Evolutionary conservation across 2,888 invertebrate genomes (phyloP).

Genomic region (Holacanthella duospinosa): DNA sequence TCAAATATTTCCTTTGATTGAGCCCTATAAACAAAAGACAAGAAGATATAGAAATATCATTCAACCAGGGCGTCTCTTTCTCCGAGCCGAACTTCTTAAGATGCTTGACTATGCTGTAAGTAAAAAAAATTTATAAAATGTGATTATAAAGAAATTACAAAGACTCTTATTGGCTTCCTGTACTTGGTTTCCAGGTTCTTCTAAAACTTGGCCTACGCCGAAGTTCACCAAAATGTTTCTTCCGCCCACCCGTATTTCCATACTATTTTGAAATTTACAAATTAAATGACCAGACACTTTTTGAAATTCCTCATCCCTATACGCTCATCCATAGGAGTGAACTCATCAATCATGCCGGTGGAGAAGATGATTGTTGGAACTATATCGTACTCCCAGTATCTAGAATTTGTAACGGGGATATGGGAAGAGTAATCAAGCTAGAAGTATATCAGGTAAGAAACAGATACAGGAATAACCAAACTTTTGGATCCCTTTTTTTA

Average conservation of each 20-base stretch:
- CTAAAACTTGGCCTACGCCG: constrained; percentile 24
- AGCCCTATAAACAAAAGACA: constrained; percentile 3
- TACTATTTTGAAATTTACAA: constrained; percentile 28
- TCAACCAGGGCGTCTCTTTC: constrained; percentile 15
- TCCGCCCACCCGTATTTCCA: constrained; percentile 9
- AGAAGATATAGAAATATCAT: background rate
- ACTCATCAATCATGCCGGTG: constrained; percentile 16
- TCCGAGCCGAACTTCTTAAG: constrained; percentile 20
- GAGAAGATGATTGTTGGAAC: constrained; percentile 11
- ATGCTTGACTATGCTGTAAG: constrained; percentile 14
- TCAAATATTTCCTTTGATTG: constrained; percentile 10
- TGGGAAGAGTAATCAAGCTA: constrained; percentile 17
- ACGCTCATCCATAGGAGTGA: constrained; percentile 24
- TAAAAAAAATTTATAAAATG: background rate
- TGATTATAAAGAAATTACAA: background rate
- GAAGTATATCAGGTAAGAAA: constrained; percentile 12
- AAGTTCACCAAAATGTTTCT: constrained; percentile 4
- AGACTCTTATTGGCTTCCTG: background rate
- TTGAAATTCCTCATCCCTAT: constrained; percentile 25
- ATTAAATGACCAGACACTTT: constrained; percentile 26
- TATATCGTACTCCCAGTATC: constrained; percentile 20
- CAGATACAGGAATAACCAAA: too few species aligned
- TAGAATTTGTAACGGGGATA: constrained; percentile 27
- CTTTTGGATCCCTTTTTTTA: too few species aligned
- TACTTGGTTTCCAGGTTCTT: constrained; percentile 14